Conservation (phyloP, 2,888 invertebrate species). For the Coremacera marginata region DNA sequence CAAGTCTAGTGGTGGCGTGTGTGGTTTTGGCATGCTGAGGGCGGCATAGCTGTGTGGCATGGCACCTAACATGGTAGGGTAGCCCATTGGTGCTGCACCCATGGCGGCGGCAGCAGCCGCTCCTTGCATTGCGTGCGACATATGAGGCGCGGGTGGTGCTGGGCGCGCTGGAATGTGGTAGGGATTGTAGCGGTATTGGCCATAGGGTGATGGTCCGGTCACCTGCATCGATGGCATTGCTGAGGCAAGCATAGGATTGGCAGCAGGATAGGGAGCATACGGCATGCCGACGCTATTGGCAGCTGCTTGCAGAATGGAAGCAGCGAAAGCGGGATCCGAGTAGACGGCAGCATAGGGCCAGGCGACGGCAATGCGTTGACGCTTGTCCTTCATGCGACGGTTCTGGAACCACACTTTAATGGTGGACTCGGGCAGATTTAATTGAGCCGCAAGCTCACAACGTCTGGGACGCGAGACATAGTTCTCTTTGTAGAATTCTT, state of each 20-base stretch:
- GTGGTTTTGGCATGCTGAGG: conserved; percentile 63
- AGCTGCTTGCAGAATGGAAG: conserved; percentile 91
- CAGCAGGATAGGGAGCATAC: conserved; percentile 70
- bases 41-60: conserved; percentile 58
- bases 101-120: conserved; percentile 59
- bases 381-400: conserved; percentile 82
- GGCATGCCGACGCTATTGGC: conserved; percentile 79
- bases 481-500: conserved; percentile 97
- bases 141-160: conserved; percentile 60
- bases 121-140: conserved; percentile 22
- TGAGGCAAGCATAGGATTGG: conserved; percentile 71
- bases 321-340: conserved; percentile 93
- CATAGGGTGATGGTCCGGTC: conserved; percentile 65
- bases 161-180: conserved; percentile 71
- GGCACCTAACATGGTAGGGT: conserved; percentile 56
- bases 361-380: conserved; percentile 92
- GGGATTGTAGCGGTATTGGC: conserved; percentile 70
- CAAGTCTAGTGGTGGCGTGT: conserved; percentile 68
- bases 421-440: conserved; percentile 95
- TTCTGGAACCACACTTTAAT: conserved; percentile 97
- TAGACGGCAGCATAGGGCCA: conserved; percentile 97
- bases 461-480: conserved; percentile 96
- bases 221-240: conserved; percentile 71
- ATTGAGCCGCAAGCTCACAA: conserved; percentile 92
- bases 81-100: conserved; percentile 55